Conservation (phyloP, 2,888 invertebrate species). For the Epinotia demarniana region DNA sequence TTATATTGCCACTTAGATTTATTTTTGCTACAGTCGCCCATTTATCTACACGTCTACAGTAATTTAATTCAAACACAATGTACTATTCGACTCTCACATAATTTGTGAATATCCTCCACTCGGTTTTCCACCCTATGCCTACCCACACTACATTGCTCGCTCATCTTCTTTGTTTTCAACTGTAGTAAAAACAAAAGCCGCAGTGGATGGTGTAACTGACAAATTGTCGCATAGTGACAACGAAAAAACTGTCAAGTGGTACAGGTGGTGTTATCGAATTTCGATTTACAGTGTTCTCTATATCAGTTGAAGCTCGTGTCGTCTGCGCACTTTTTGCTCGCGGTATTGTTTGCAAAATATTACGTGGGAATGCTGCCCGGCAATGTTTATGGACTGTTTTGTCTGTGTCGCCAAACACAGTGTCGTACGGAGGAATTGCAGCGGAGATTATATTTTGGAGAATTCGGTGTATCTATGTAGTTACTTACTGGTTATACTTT, state of each 20-base stretch:
- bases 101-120: slow-evolving; percentile 9
- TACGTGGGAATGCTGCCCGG: slow-evolving; percentile 39
- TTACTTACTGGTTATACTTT: neutral
- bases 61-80: slow-evolving; percentile 17
- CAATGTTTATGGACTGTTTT: slow-evolving; percentile 26
- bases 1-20: no score
- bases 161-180: neutral
- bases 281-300: slow-evolving; percentile 73
- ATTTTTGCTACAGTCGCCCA: neutral
- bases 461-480: neutral
- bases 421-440: neutral
- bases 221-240: slow-evolving; percentile 60
- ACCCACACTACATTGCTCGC: neutral
- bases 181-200: slow-evolving; percentile 1
- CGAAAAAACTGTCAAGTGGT: slow-evolving; percentile 50
- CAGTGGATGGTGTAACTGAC: slow-evolving; percentile 45
- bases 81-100: slow-evolving; percentile 31
- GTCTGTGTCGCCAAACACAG: slow-evolving; percentile 22
- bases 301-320: slow-evolving; percentile 76
- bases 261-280: slow-evolving; percentile 74
- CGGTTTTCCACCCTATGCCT: neutral
- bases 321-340: slow-evolving; percentile 57
- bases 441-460: neutral
- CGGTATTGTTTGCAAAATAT: slow-evolving; percentile 67
- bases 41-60: neutral